These are phyloP conservation scores for Drosophila incognita DNA, from an alignment of 2,888 invertebrate genomes.

Conservation along the genomic window DNA sequence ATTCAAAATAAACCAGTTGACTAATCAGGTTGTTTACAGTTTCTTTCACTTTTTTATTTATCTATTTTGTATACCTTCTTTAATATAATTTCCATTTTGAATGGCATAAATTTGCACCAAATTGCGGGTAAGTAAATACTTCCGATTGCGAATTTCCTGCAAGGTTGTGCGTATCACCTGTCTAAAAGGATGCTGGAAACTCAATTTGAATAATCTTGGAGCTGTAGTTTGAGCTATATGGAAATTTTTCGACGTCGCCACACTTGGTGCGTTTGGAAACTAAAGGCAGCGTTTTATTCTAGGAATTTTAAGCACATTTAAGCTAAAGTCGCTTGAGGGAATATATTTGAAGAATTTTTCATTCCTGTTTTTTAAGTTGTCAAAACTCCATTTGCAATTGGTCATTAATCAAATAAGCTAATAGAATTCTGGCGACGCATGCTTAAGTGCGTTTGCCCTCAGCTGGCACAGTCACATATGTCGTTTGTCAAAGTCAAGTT, in stretches of 20 bases:
- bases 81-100: not conserved
- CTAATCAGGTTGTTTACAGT: not conserved
- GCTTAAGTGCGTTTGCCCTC: not conserved
- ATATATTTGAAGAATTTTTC: not conserved
- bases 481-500: constrained; percentile 31
- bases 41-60: no score
- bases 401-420: constrained; percentile 58
- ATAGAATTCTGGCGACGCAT: constrained; percentile 18
- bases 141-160: constrained; percentile 56
- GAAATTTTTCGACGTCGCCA: not conserved
- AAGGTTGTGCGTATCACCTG: constrained; percentile 20
- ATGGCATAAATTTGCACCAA: constrained; percentile 10
- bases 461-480: constrained; percentile 1
- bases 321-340: not conserved
- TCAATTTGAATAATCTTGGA: constrained; percentile 28
- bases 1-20: not conserved
- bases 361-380: not conserved
- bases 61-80: not conserved
- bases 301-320: not conserved
- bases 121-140: constrained; percentile 37
- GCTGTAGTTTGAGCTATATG: not conserved
- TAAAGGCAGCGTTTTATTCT: not conserved
- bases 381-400: not conserved
- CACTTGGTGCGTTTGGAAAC: not conserved
- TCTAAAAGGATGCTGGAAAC: constrained; percentile 16